Percentiles rank a stretch among this genome's conserved stretches.
These are phyloP conservation scores for Julus scanicus DNA, from an alignment of 2,888 invertebrate species.

Conservation along the genomic window DNA sequence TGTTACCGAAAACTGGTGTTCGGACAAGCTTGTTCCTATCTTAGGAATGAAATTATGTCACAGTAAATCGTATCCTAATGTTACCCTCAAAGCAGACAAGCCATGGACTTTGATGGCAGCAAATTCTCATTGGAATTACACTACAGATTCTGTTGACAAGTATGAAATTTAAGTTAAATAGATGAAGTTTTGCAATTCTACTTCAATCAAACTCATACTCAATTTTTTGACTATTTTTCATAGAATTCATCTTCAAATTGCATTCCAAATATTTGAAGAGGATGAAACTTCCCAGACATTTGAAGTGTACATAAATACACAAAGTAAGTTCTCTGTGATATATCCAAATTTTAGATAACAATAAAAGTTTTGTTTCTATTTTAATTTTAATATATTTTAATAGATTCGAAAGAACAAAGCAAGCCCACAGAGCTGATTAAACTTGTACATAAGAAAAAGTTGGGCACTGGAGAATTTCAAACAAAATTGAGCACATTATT, in stretches of 20 bases:
- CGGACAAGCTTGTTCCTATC: not conserved
- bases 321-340: not conserved
- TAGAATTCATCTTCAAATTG: not conserved
- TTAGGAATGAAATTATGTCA: conserved; percentile 48
- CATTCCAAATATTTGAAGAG: not conserved
- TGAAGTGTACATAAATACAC: not conserved
- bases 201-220: too few relatives aligned
- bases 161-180: conserved; percentile 8
- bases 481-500: not conserved
- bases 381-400: not conserved
- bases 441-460: not conserved
- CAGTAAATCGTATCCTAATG: conserved; percentile 45
- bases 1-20: conserved; percentile 26
- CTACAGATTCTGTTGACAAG: conserved; percentile 17
- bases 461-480: not conserved
- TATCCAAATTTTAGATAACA: not conserved
- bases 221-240: not conserved
- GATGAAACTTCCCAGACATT: not conserved
- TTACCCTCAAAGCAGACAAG: conserved; percentile 9
- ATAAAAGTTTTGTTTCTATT: not conserved
- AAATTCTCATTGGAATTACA: conserved; percentile 48
- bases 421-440: not conserved
- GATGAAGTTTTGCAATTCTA: not conserved
- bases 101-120: conserved; percentile 52
- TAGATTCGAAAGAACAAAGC: not conserved